Evolutionary conservation across 2,113 vertebrate genomes (phyloP).

Genomic region (Patagioenas fasciata): DNA sequence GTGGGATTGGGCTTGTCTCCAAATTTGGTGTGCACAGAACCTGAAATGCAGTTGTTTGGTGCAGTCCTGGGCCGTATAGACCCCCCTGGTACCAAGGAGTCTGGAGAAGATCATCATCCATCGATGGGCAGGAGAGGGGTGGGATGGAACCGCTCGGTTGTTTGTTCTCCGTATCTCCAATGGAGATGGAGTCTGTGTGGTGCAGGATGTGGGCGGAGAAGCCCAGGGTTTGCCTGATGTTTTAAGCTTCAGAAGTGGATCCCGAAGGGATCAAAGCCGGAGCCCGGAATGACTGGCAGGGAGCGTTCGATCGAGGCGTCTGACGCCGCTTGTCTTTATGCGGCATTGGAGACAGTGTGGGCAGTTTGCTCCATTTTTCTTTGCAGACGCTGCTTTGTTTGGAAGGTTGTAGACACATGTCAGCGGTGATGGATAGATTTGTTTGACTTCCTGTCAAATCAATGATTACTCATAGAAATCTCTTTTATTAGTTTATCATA

Average conservation of each 20-base stretch:
- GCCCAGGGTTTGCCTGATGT: neutral
- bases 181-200: neutral
- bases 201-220: neutral
- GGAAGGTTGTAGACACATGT: conserved; percentile 67
- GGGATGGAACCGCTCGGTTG: neutral
- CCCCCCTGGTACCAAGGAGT: neutral
- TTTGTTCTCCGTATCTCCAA: neutral
- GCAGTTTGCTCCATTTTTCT: conserved; percentile 38
- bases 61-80: neutral
- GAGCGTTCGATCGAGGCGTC: neutral
- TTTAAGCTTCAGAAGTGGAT: neutral
- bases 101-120: neutral
- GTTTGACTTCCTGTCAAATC: conserved; percentile 72
- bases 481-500: conserved; percentile 74
- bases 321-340: neutral
- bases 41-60: neutral
- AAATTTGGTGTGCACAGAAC: neutral
- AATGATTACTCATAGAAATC: conserved; percentile 71
- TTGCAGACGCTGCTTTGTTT: conserved; percentile 35
- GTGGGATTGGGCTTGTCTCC: neutral
- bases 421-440: conserved; percentile 70
- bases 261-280: neutral
- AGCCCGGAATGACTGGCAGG: conserved; percentile 7
- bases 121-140: neutral
- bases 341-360: conserved; percentile 44